Evolutionary conservation across 2,888 invertebrate species (phyloP), one percentile per base, ranked within the genome.

Genomic region (Aporophyla lueneburgensis): DNA sequence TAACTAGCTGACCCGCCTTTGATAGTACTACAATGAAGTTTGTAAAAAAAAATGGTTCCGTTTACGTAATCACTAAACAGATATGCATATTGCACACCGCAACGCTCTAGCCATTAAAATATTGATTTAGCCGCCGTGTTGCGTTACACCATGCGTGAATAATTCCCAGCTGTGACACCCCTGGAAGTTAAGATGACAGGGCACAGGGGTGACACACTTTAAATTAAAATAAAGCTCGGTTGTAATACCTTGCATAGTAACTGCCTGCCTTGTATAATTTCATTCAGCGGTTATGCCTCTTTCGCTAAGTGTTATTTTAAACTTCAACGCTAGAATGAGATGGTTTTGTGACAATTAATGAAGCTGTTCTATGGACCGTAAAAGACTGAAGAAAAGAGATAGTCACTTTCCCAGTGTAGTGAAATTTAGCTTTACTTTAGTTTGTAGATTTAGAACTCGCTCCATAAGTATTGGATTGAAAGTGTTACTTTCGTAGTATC

Each of bases 221-320:
- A 81, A 81, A 87, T 85, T 85, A 78, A 83, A 85, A 85, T 80
- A 78, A 78, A 80, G 27, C 76, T 59, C 9, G 0, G 27, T 62
- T 51, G 9, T 71, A 62, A 54, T 21, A 33, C 54, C 27, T 80
- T 77, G n/a, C 21, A 43, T 56, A 80, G 71, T 74, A 78, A 70
- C 53, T 58, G 83, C 43, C 73, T 76, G 66, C 56, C 33, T 62
- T 78, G 56, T 72, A 76, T 74, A 78, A 84, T 80, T 80, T 80
- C 21, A 85, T 78, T 83, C 72, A 61, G 81, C 56, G 75, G 51
- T 81, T 67, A 76, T 67, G 59, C 53, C 74, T 74, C 49, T 78
- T 87, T 65, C 24, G 24, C 65, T 43, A 61, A 65, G 74, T 85
- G 59, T 76, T 77, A 75, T 78, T 80, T 79, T 66, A 61, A 87